Base-by-base conservation (phyloP, 2,113 vertebrate genomes). In the Blennius ocellaris region DNA sequence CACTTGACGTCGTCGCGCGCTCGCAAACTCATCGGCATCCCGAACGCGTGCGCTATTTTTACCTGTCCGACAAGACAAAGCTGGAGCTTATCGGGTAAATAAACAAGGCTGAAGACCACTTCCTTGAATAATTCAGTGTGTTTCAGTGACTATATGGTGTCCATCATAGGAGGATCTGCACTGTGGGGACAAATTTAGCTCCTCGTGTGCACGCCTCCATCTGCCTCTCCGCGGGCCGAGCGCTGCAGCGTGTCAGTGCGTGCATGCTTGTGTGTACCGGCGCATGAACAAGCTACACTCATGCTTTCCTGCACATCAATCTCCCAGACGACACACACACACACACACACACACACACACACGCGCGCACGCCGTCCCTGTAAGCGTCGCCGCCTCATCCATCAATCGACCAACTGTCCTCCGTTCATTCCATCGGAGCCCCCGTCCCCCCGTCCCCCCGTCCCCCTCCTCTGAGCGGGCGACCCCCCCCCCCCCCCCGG, bases 401-500 rank as follows among this genome's bases (percentile, higher is more conserved):
- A 83, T 91, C 81, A 87, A 65, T 60, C 1, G 54, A 58, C 72
- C 69, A 37, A 63, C 41, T 6, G 59, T 70, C 70, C 17, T 53
- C 48, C n/a, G 30, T 30, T 30, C 0, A 11, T 58, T 55, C 44
- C 73, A 57, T 71, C 41, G 11, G 58, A 73, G 68, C 39, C 44
- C 52, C 52, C 40, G 69, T n/a, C 15, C 70, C 40, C 14, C 64
- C 21, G 7, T 73, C n/a, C 39, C 44, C 52, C 52, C 40, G 69
- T n/a, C 15, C 70, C 40, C 14, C 64, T n/a, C 21, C 6, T 73
- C 54, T 30, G 21, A 63, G 52, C 36, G 6, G 9, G 17, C 10
- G 1, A 17, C 47, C 60, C 58, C 11, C n/a, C n/a, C n/a, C n/a
- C n/a, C n/a, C n/a, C n/a, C n/a, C n/a, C n/a, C n/a, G n/a, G 48